Percentiles rank a stretch among this genome's conserved stretches.
Evolutionary conservation across 2,797 vertebrate genomes (phyloP).

Genomic region (Atherinosoma microstoma): DNA sequence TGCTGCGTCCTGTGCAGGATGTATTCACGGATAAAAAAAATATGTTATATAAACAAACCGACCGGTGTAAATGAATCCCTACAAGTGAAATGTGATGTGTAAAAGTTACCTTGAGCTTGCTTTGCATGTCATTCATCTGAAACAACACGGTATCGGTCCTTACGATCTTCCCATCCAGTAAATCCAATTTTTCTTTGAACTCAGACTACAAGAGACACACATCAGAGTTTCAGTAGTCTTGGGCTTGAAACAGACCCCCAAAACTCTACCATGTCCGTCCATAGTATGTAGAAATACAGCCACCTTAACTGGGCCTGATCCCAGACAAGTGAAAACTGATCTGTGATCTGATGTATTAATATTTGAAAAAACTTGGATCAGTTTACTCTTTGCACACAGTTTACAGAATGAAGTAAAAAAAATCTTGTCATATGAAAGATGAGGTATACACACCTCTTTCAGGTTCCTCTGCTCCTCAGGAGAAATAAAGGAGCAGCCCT

Average conservation of each 20-base stretch:
- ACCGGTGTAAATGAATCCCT: not conserved
- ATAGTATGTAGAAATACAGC: no score
- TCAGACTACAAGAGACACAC: conserved; percentile 59
- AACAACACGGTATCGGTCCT: conserved; percentile 71
- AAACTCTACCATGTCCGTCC: not conserved
- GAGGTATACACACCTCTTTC: conserved; percentile 81
- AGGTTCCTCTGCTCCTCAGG: conserved; percentile 78
- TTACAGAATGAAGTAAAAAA: no score
- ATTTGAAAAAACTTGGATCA: no score
- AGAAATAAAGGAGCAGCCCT: conserved; percentile 79
- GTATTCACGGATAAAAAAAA: not conserved
- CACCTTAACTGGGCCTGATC: no score
- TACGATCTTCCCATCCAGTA: conserved; percentile 80
- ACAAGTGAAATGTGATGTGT: fast-evolving
- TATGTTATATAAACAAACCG: not conserved
- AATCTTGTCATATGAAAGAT: no score
- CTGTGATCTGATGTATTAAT: no score
- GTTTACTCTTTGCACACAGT: no score
- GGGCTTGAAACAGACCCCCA: not conserved
- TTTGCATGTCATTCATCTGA: conserved; percentile 77
- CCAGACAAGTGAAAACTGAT: no score
- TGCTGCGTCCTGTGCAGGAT: conserved; percentile 75
- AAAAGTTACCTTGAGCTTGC: conserved; percentile 75
- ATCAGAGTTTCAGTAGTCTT: not conserved
- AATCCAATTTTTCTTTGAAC: conserved; percentile 78